Base-by-base conservation (phyloP, 2,888 invertebrate species). In the Orthonevra nobilis region DNA sequence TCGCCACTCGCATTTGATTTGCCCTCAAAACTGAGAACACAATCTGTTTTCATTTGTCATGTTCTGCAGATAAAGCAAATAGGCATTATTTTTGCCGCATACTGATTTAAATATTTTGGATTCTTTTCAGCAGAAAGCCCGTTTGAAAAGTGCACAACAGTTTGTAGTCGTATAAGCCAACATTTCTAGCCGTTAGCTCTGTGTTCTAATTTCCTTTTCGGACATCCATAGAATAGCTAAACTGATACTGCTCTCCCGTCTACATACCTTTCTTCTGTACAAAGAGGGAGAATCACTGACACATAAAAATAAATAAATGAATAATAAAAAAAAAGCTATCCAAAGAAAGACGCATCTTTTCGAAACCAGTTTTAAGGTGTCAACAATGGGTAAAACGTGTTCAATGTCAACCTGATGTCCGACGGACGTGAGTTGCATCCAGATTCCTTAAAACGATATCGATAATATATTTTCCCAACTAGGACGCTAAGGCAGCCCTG, bases 371-470 rank as follows among this genome's bases (percentile, higher is more conserved):
- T 69, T 50, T 42, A 20, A 69, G 69, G 75, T 75, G 75, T 69
- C 69, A 69, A 75, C 56, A 69, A 69, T 61, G 26, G 48, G 36
- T 44, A 56, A 32, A 56, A 63, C 69, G 69, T 63, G 75, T 69
- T 75, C 75, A 75, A 75, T 75, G 75, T 75, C 75, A 75, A 69
- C 75, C 56, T 56, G 69, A 48, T 56, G 56, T 63, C 61, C 61
- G n/a, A 61, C 12, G 30, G 23, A 75, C 48, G 75, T 75, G 75
- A 68, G 50, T 40, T 61, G 75, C 54, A 63, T 69, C 50, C 20
- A 19, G 15, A 69, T 48, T 17, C 38, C 52, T 52, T 7, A 44
- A 58, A 63, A 48, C 64, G 15, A 10, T 58, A 73, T 58, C 23
- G 34, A 64, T 42, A 50, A 61, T n/a, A n/a, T 23, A 50, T 58